These are phyloP conservation scores for Hephaestus fuliginosus DNA, from an alignment of 2,797 vertebrate species.

Conservation along the genomic window DNA sequence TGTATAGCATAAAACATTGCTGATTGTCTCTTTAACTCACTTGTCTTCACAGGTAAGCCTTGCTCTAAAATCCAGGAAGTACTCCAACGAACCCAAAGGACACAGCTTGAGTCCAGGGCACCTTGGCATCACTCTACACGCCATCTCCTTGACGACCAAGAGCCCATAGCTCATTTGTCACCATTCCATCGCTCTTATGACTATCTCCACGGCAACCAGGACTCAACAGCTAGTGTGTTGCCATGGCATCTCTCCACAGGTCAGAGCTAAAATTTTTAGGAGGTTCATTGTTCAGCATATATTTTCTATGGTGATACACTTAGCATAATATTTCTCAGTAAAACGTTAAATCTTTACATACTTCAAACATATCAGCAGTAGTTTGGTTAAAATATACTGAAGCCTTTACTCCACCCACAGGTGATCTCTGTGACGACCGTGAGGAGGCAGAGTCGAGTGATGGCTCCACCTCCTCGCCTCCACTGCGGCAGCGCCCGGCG, in stretches of 20 bases:
- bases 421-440: constrained; percentile 46
- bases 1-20: no score
- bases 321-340: no score
- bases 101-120: constrained; percentile 55
- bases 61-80: constrained; percentile 70
- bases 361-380: no score
- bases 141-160: constrained; percentile 47
- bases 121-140: constrained; percentile 70
- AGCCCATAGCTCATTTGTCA: neutral
- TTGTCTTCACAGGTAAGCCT: constrained; percentile 12
- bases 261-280: constrained; percentile 4
- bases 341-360: no score
- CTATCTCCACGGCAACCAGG: constrained; percentile 52
- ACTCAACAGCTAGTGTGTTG: neutral
- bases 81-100: constrained; percentile 68
- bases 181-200: constrained; percentile 62
- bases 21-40: neutral
- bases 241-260: constrained; percentile 59
- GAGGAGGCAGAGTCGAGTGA: constrained; percentile 43
- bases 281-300: neutral
- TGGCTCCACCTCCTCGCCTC: constrained; percentile 40
- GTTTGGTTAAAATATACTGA: neutral
- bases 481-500: neutral
- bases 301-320: no score
- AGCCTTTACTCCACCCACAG: constrained; percentile 30